Conservation (phyloP, 2,888 invertebrate genomes). For the Hydriomena furcata region DNA sequence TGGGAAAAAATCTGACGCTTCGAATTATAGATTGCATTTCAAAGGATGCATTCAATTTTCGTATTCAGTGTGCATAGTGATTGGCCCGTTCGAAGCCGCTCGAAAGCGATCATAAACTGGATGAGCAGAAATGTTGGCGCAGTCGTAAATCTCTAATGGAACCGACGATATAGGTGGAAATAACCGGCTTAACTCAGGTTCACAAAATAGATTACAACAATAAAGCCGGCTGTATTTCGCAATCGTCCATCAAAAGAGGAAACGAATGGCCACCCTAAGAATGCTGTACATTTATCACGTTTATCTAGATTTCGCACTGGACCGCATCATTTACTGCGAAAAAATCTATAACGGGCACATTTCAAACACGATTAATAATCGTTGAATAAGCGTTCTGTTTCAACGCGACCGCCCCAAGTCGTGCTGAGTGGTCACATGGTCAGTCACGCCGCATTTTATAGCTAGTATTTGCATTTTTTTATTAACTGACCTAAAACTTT, state of each 20-base stretch:
- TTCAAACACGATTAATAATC: slow-evolving; percentile 53
- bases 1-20: slow-evolving; percentile 3
- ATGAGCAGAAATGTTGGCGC: slow-evolving; percentile 32
- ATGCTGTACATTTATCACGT: slow-evolving; percentile 66
- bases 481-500: slow-evolving; percentile 26
- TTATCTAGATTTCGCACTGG: slow-evolving; percentile 67
- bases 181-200: slow-evolving; percentile 37
- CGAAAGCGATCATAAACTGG: slow-evolving; percentile 31
- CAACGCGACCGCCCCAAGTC: slow-evolving; percentile 3
- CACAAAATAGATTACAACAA: slow-evolving; percentile 46
- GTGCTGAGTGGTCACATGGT: neutral
- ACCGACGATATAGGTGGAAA: slow-evolving; percentile 34
- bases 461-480: slow-evolving; percentile 25
- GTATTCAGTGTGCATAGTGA: slow-evolving; percentile 21
- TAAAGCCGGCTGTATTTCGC: slow-evolving; percentile 46
- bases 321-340: slow-evolving; percentile 62
- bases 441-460: slow-evolving; percentile 18
- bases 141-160: slow-evolving; percentile 44
- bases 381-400: slow-evolving; percentile 36
- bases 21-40: slow-evolving; percentile 13
- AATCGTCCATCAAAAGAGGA: slow-evolving; percentile 56
- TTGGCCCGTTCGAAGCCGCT: slow-evolving; percentile 33
- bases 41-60: slow-evolving; percentile 19
- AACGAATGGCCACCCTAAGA: slow-evolving; percentile 57
- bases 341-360: slow-evolving; percentile 59